phyloP scores from a whole-genome alignment of 2,888 invertebrate genomes.

The Protonemura montana region DNA sequence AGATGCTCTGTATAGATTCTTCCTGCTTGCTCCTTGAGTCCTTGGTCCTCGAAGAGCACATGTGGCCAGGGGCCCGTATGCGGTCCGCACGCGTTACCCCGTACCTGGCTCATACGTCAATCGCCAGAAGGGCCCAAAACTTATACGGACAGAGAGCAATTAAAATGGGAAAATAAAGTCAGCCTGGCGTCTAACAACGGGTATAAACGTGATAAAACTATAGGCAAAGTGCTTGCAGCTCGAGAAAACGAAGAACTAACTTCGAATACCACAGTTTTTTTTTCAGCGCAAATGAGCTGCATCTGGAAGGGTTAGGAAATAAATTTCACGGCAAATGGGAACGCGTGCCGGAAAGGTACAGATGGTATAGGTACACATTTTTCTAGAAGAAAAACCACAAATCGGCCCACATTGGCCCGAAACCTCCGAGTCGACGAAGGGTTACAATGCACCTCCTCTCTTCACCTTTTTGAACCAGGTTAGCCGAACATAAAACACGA shows the following conservation, averaged over 20 bases:
- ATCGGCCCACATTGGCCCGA: not conserved
- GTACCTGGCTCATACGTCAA: not conserved
- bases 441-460: not conserved
- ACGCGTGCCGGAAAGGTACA: constrained; percentile 12
- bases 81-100: not conserved
- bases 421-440: not conserved
- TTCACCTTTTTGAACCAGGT: not conserved
- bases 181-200: not conserved
- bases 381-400: not conserved
- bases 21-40: not conserved
- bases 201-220: not conserved
- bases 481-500: not conserved
- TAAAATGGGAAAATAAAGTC: not conserved
- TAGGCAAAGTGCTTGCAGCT: not conserved
- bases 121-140: not conserved
- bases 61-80: constrained; percentile 9
- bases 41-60: not conserved
- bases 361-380: not conserved
- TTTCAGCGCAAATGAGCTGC: not conserved
- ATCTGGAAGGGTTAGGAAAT: constrained; percentile 7
- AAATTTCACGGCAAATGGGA: not conserved
- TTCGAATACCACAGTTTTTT: not conserved
- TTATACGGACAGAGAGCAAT: not conserved
- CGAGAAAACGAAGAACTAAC: not conserved
- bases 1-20: not conserved